Base-by-base conservation (phyloP, 2,888 invertebrate species). In the Ceraclea dissimilis region DNA sequence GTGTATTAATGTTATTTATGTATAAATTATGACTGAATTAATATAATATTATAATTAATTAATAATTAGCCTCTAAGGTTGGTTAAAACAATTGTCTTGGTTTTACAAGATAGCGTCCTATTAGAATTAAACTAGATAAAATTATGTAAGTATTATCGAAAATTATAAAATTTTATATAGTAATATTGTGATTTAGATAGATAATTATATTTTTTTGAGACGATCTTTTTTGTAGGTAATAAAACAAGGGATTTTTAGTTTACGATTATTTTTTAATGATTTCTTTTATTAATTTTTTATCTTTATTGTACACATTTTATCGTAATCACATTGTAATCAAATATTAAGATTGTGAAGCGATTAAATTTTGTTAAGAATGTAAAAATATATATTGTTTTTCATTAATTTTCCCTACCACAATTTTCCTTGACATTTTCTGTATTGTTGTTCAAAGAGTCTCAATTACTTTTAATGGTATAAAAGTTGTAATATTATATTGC, bases 71-170 rank as follows among this genome's bases (percentile, higher is more conserved):
- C 21, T 34, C 2, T 26, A 55, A 52, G 52, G 60, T 56, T 58
- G 50, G 57, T 60, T 58, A 49, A 51, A 57, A 49, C 46, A 58
- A 51, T 49, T 46, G 55, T 62, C 62, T 62, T 62, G 62, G 62
- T 62, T 62, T 57, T 62, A 62, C 62, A 62, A 62, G 62, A 62
- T 58, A 60, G 51, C 52, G 62, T 62, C 62, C 62, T 62, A 62
- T 61, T 52, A 39, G 39, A 8, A 8, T 39, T 31, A 31, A 31
- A 31, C 6, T 8, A 31, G 6, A 11, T 31, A 11, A n/a, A n/a
- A n/a, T n/a, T n/a, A n/a, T n/a, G n/a, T n/a, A n/a, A n/a, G n/a
- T n/a, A 26, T 26, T 6, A n/a, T 39, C 13, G 5, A 39, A 8
- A 39, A n/a, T n/a, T 39, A 39, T 39, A 39, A 8, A 39, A 8